Percentiles rank a stretch among this genome's conserved stretches.
These are phyloP conservation scores for Mustelus asterias DNA, from an alignment of 2,113 vertebrate genomes.

Conservation along the genomic window DNA sequence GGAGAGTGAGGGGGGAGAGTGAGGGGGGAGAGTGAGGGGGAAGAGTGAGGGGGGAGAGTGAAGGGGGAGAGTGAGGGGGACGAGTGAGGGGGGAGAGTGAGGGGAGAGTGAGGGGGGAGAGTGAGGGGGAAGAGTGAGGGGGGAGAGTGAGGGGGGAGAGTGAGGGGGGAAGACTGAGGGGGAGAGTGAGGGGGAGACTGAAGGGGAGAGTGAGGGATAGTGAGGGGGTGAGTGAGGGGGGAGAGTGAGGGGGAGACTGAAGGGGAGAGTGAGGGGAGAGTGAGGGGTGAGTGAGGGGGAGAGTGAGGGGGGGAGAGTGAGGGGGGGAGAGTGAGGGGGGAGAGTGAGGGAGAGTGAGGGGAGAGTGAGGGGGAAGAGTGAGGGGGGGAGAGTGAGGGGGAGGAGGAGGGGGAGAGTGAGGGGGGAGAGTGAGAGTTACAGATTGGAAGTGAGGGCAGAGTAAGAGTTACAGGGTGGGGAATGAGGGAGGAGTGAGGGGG, in stretches of 20 bases:
- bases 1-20: background rate
- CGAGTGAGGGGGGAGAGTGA: background rate
- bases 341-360: background rate
- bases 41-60: too few relatives aligned
- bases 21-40: too few relatives aligned
- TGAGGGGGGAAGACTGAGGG: too few relatives aligned
- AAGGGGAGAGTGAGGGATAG: background rate
- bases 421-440: background rate
- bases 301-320: background rate
- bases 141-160: too few relatives aligned
- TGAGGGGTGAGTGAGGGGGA: background rate
- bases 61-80: background rate
- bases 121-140: too few relatives aligned
- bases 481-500: too few relatives aligned
- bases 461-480: too few relatives aligned
- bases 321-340: too few relatives aligned
- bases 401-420: too few relatives aligned
- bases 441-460: background rate
- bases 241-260: too few relatives aligned
- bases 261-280: background rate
- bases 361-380: background rate
- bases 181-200: background rate
- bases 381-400: too few relatives aligned
- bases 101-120: too few relatives aligned
- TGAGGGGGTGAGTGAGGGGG: background rate